phyloP scores from a whole-genome alignment of 30 jellyfish, hydroid and myxozoan genomes.

The Hydra vulgaris region DNA sequence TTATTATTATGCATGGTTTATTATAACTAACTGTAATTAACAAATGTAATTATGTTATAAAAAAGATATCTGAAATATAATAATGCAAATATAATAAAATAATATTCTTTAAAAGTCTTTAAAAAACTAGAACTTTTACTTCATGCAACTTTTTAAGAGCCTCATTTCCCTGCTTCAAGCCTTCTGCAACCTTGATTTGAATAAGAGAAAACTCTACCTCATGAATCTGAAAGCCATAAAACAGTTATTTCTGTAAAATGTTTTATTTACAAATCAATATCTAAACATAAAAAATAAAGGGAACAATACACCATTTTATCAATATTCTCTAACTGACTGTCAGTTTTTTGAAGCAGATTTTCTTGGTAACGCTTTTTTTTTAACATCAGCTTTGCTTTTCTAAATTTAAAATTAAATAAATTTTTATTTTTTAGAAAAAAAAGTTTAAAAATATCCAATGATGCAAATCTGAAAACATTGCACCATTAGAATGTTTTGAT shows the following conservation, averaged over 20 bases:
- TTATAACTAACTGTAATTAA: no score
- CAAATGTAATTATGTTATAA: no score
- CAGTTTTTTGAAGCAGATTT: slow-evolving; percentile 61
- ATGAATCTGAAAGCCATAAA: slow-evolving; percentile 26
- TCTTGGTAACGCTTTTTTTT: slow-evolving; percentile 90
- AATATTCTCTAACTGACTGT: slow-evolving; percentile 59
- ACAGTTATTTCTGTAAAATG: no score
- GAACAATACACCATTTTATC: slow-evolving; percentile 74
- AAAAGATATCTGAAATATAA: no score
- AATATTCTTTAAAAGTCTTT: no score
- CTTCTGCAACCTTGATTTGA: slow-evolving; percentile 81
- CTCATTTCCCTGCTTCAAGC: slow-evolving; percentile 79
- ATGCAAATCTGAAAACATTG: background rate
- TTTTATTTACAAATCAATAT: no score
- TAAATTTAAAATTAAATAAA: background rate
- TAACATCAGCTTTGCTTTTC: slow-evolving; percentile 66
- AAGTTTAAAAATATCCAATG: background rate
- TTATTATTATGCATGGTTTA: no score
- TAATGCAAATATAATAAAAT: no score
- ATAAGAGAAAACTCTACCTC: slow-evolving; percentile 92
- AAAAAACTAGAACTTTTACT: slow-evolving; percentile 36
- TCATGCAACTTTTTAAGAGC: slow-evolving; percentile 74
- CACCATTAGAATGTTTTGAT: no score
- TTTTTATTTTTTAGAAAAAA: background rate
- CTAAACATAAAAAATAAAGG: no score